Conservation (phyloP, 2,113 vertebrate species). For the Eretmochelys imbricata region DNA sequence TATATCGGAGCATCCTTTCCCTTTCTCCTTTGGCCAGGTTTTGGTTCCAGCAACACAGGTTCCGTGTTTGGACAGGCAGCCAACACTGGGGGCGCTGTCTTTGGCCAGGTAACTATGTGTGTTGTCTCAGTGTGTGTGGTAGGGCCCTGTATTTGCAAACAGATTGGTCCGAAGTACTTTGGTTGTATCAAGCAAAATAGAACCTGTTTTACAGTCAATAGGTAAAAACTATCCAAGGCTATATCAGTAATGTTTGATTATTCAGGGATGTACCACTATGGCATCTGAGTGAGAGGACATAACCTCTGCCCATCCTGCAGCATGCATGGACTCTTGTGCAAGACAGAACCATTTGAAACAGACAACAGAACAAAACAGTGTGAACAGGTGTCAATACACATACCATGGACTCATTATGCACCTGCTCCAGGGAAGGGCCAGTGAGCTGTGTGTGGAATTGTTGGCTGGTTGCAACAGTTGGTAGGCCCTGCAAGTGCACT, state of each 20-base stretch:
- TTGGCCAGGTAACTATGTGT: conserved; percentile 88
- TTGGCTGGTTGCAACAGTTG: neutral
- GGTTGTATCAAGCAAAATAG: neutral
- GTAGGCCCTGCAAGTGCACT: neutral
- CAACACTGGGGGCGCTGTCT: conserved; percentile 80
- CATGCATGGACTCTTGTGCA: neutral
- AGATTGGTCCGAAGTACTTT: neutral
- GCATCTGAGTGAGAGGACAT: neutral
- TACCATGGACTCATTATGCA: neutral
- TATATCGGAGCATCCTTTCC: neutral
- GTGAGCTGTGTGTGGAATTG: neutral
- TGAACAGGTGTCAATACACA: neutral
- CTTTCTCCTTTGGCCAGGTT: conserved; percentile 72
- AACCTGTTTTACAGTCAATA: neutral
- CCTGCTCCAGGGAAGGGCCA: neutral
- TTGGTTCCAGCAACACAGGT: conserved; percentile 82
- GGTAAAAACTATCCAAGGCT: neutral
- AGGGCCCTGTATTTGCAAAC: accelerated
- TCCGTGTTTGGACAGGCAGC: conserved; percentile 90
- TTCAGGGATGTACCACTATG: neutral
- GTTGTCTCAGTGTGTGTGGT: neutral
- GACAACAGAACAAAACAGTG: neutral
- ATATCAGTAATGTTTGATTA: neutral
- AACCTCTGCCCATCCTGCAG: neutral
- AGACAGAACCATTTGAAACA: neutral